Evolutionary conservation across 1,140 invertebrate species (phyloP).

Genomic region (Habropoda laboriosa): DNA sequence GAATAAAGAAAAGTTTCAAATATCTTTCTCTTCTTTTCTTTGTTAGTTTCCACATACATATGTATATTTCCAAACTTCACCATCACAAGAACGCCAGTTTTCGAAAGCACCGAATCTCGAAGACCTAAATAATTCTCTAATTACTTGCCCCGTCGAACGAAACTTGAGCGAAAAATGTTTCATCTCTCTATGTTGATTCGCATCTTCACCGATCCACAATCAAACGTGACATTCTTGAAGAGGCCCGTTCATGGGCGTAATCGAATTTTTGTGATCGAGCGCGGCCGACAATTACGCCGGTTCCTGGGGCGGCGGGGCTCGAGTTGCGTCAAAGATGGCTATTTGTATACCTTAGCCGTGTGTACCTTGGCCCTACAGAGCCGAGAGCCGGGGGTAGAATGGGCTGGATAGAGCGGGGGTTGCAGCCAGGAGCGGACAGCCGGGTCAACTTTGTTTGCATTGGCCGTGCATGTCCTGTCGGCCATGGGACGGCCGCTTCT

Average conservation of each 20-base stretch:
- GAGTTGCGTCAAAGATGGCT: constrained; percentile 69
- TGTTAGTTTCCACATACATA: too few species aligned
- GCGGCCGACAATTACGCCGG: constrained; percentile 37
- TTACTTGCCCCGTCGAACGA: too few species aligned
- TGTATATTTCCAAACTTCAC: too few species aligned
- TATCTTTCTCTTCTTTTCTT: too few species aligned
- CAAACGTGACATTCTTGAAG: not conserved
- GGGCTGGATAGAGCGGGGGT: constrained; percentile 42
- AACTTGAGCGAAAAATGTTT: too few species aligned
- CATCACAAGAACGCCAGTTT: too few species aligned
- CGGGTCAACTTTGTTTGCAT: constrained; percentile 80
- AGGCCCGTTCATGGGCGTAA: constrained; percentile 1
- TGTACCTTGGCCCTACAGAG: constrained; percentile 66
- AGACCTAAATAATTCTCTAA: too few species aligned
- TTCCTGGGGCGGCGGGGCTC: constrained; percentile 46
- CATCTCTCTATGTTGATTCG: too few species aligned
- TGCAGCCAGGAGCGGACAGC: constrained; percentile 66
- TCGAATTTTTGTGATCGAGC: constrained; percentile 56
- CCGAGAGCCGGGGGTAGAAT: constrained; percentile 43
- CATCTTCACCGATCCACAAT: not conserved
- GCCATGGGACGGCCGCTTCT: constrained; percentile 71
- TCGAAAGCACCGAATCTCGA: too few species aligned
- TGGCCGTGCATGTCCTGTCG: constrained; percentile 75
- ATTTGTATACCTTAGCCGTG: constrained; percentile 75
- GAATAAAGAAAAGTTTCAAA: too few species aligned